Base-by-base conservation (phyloP, 2,113 vertebrate genomes). In the Isurus oxyrinchus region DNA sequence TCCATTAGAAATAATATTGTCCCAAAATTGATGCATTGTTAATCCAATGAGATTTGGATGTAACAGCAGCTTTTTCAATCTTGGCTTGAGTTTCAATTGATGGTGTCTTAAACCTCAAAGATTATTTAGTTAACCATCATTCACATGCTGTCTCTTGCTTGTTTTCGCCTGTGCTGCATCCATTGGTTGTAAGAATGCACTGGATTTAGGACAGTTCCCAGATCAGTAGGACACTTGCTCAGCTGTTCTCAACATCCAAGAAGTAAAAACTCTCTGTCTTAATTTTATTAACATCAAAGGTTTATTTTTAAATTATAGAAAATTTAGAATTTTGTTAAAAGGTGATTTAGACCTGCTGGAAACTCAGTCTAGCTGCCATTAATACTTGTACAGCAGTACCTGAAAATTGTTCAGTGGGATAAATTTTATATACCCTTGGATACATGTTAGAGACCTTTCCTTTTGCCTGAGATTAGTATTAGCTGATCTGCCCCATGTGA, bases 291-390 rank as follows among this genome's bases (percentile, higher is more conserved):
- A 94, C 16, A n/a, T 44, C 53, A 35, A n/a, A 40, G n/a, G 14
- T n/a, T 40, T 94, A 94, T 94, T 95, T 95, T 69, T 44, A 21
- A 44, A 67, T 95, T 40, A 63, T 93, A n/a, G 55, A 61, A 63
- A 63, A 40, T 63, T n/a, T 16, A 94, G 23, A 90, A 81, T 53
- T 55, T 87, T 53, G 44, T 40, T 31, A 76, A 84, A 21, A 23
- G 21, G 14, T 25, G 44, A 21, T 88, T 8, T 55, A 27, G 44
- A 53, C 49, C 44, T 87, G 40, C 55, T 90, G 31, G 25, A 31
- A 8, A 16, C 25, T 59, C 27, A 35, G 8, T 31, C 53, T 35
- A 31, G 3, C 87, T 25, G 27, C 27, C 53, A 55, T 14, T 59
- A 57, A 90, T 2, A 27, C 25, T 25, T 27, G 14, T 40, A 14